A percentile compares a stretch with the other conserved stretches of the same genome.
phyloP scores from a whole-genome alignment of 2,113 vertebrate species.

The Catagonus wagneri region DNA sequence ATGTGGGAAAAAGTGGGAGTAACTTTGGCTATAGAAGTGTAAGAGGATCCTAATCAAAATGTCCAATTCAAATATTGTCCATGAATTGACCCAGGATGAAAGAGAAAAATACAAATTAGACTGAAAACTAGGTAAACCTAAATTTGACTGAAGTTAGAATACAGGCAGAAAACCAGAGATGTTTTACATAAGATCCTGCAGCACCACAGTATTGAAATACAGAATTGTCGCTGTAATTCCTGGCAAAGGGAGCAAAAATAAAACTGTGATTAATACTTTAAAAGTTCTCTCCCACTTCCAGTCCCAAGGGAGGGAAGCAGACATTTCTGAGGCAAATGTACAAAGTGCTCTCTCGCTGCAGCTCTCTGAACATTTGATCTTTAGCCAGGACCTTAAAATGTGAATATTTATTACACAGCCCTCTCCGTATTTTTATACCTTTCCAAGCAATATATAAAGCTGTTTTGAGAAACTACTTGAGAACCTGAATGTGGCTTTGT shows the following conservation, averaged over 20 bases:
- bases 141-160: constrained; percentile 33
- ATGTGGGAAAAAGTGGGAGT: neutral
- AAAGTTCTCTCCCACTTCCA: constrained; percentile 37
- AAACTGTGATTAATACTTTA: constrained; percentile 51
- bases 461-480: constrained; percentile 50
- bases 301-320: neutral
- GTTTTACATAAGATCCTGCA: neutral
- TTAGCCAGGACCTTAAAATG: constrained; percentile 51
- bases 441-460: constrained; percentile 44
- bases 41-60: neutral
- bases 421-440: constrained; percentile 31
- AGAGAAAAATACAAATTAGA: constrained; percentile 44
- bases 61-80: neutral
- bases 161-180: neutral
- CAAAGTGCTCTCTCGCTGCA: neutral
- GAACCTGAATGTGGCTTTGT: constrained; percentile 17
- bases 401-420: neutral
- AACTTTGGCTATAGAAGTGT: neutral
- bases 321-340: constrained; percentile 37
- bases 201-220: constrained; percentile 4
- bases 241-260: constrained; percentile 51
- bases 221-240: constrained; percentile 29
- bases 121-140: constrained; percentile 30
- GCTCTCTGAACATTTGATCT: constrained; percentile 48
- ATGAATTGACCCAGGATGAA: neutral